Conservation (phyloP, 2,888 invertebrate species). For the Phaedon cochleariae region DNA sequence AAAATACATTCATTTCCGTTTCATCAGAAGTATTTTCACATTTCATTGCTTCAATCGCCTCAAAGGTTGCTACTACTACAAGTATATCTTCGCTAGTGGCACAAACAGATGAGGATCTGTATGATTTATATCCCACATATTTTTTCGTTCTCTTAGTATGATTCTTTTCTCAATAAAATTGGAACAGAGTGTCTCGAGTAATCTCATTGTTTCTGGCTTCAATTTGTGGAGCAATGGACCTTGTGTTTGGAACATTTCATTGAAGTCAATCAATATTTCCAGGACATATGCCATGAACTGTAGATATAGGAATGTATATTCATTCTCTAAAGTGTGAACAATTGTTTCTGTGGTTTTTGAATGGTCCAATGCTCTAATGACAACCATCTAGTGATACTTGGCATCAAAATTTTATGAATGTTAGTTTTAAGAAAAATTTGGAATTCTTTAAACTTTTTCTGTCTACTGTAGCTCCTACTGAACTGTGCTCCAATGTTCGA, state of each 20-base stretch:
- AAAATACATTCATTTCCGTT: neutral
- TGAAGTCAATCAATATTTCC: constrained; percentile 3
- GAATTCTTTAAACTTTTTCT: neutral
- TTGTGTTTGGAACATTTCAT: constrained; percentile 5
- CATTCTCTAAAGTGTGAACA: neutral
- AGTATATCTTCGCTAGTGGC: constrained; percentile 1
- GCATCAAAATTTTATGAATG: neutral
- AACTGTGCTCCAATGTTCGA: neutral
- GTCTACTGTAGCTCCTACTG: neutral
- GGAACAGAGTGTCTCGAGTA: neutral
- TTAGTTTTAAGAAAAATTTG: neutral
- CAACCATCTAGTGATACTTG: neutral
- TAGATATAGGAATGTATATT: constrained; percentile 2
- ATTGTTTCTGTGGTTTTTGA: constrained; percentile 1
- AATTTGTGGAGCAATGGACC: neutral
- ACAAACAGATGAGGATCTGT: neutral
- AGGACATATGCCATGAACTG: constrained; percentile 4
- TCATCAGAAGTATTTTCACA: neutral
- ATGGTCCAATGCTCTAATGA: neutral
- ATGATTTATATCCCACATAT: neutral
- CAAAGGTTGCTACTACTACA: neutral
- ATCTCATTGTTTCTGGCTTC: neutral
- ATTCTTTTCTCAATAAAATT: neutral
- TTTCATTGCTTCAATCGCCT: neutral
- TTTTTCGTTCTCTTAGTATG: neutral